Evolutionary conservation across 2,888 invertebrate species (phyloP).

Genomic region (Julus scanicus): DNA sequence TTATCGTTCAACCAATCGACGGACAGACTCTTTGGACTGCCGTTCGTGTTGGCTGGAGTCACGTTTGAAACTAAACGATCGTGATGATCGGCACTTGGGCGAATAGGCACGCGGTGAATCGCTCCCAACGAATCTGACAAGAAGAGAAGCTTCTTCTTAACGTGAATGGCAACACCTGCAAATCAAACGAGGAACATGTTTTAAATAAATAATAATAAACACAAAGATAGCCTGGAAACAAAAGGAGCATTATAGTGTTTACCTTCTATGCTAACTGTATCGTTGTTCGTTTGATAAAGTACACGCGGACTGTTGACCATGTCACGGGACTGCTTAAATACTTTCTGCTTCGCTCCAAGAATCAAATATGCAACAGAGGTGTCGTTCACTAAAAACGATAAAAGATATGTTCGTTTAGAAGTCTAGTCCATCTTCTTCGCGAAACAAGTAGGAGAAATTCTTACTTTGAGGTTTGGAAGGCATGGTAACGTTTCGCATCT

Average conservation of each 20-base stretch:
- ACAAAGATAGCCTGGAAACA: not conserved
- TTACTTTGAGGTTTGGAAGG: slow-evolving; percentile 72
- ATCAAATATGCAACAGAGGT: slow-evolving; percentile 74
- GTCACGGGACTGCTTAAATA: slow-evolving; percentile 56
- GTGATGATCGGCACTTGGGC: not conserved
- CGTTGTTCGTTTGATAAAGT: slow-evolving; percentile 54
- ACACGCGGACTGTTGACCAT: slow-evolving; percentile 10
- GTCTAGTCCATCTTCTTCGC: slow-evolving; percentile 46
- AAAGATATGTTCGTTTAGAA: not conserved
- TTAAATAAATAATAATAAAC: too few relatives aligned
- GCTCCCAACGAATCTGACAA: slow-evolving; percentile 79
- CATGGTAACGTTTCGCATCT: slow-evolving; percentile 75
- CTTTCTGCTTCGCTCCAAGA: slow-evolving; percentile 75
- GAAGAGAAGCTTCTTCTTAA: slow-evolving; percentile 77
- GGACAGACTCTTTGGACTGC: slow-evolving; percentile 68
- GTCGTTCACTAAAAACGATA: not conserved
- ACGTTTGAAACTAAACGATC: slow-evolving; percentile 58
- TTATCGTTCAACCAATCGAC: slow-evolving; percentile 91
- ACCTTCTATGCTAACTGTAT: slow-evolving; percentile 55
- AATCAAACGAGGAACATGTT: not conserved
- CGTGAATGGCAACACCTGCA: slow-evolving; percentile 80
- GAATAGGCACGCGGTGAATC: slow-evolving; percentile 69
- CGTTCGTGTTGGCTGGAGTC: slow-evolving; percentile 58
- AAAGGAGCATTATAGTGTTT: not conserved
- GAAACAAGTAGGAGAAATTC: not conserved